phyloP scores from a whole-genome alignment of 2,113 vertebrate species.

The Emydocephalus ijimae region DNA sequence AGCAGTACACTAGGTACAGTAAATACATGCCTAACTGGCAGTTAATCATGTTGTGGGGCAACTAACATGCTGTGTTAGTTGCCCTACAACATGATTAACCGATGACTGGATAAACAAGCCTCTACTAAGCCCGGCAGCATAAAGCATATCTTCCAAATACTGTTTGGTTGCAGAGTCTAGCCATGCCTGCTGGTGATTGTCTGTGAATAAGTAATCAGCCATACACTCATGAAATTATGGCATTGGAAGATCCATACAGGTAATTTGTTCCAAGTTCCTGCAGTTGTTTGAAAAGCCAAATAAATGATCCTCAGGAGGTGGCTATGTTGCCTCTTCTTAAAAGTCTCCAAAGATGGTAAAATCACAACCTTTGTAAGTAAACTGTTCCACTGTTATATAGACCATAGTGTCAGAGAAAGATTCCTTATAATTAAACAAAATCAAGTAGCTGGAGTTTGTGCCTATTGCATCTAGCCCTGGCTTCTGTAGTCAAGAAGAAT shows the following conservation, averaged over 20 bases:
- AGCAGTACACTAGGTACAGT: neutral
- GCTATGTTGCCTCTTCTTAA: neutral
- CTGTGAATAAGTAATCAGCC: neutral
- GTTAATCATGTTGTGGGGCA: too few species aligned
- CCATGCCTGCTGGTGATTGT: neutral
- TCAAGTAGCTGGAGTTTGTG: neutral
- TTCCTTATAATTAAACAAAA: neutral
- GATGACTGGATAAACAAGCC: neutral
- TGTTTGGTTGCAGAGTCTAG: neutral
- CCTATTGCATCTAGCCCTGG: neutral
- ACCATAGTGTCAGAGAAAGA: neutral
- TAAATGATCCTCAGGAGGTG: neutral
- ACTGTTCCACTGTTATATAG: neutral
- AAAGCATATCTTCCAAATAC: neutral
- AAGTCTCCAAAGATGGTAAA: neutral
- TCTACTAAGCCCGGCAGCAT: neutral
- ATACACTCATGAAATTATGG: neutral
- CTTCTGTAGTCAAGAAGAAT: neutral
- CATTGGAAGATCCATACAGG: neutral
- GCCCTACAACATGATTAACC: neutral
- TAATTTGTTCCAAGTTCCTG: neutral
- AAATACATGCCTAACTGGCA: too few species aligned
- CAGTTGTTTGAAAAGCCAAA: neutral
- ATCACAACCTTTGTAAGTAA: neutral
- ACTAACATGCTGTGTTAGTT: neutral